Evolutionary conservation across 1,140 invertebrate genomes (phyloP).

Genomic region (Apis cerana): DNA sequence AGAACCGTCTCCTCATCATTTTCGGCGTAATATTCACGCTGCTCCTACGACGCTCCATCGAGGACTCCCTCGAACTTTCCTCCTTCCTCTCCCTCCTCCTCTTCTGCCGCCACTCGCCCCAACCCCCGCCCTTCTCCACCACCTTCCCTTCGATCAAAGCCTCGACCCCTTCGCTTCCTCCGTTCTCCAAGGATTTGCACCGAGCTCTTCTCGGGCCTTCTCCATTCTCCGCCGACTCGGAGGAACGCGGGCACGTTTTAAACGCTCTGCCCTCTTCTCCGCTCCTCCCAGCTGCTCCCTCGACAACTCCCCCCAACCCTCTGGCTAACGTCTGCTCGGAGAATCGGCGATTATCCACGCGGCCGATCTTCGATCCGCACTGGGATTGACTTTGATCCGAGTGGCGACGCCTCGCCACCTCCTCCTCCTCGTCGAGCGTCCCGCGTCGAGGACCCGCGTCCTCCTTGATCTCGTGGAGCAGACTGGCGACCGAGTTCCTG

Average conservation of each 20-base stretch:
- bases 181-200: not conserved
- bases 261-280: conserved; percentile 28
- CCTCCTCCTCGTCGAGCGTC: not conserved
- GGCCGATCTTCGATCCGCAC: conserved; percentile 39
- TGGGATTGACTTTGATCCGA: conserved; percentile 63
- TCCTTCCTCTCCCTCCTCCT: not conserved
- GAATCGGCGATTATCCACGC: conserved; percentile 57
- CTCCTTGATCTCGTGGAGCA: conserved; percentile 53
- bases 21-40: conserved; percentile 65
- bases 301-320: not conserved
- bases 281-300: not conserved
- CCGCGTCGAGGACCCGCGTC: conserved; percentile 7
- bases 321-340: conserved; percentile 61
- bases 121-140: conserved; percentile 16
- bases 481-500: conserved; percentile 59
- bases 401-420: conserved; percentile 57
- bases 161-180: conserved; percentile 12
- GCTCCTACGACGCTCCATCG: conserved; percentile 40
- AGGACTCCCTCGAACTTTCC: not conserved
- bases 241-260: conserved; percentile 30
- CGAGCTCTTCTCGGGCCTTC: not conserved
- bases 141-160: not conserved
- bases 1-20: conserved; percentile 72
- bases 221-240: conserved; percentile 3
- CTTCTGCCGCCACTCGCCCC: too few relatives aligned